Evolutionary conservation across 1,140 invertebrate genomes (phyloP).

Genomic region (Drosophila lacertosa): DNA sequence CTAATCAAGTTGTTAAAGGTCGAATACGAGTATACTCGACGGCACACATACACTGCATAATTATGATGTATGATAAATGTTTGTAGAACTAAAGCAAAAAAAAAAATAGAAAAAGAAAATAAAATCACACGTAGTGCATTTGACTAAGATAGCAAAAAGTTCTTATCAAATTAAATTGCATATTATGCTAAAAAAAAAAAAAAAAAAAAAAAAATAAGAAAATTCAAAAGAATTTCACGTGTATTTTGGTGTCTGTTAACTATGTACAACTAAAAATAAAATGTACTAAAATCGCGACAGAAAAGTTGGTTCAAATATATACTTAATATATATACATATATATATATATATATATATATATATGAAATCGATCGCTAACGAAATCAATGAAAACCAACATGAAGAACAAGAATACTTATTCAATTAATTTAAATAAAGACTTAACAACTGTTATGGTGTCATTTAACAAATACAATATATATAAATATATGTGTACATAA

Average conservation of each 20-base stretch:
- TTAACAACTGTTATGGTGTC: slow-evolving; percentile 77
- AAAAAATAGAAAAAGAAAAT: slow-evolving; percentile 23
- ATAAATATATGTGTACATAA: no score
- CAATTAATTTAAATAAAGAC: slow-evolving; percentile 80
- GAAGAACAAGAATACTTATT: slow-evolving; percentile 53
- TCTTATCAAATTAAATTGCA: slow-evolving; percentile 50
- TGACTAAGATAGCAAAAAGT: slow-evolving; percentile 20
- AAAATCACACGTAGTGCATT: slow-evolving; percentile 16
- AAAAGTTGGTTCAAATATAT: background rate
- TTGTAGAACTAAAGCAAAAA: slow-evolving; percentile 43
- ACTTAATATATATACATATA: no score
- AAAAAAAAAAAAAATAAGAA: slow-evolving; percentile 8
- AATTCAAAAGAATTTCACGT: slow-evolving; percentile 50
- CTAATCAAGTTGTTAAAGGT: slow-evolving; percentile 54
- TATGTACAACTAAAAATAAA: slow-evolving; percentile 42
- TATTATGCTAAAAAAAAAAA: slow-evolving; percentile 30
- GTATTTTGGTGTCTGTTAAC: slow-evolving; percentile 66
- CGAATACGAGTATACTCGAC: slow-evolving; percentile 43
- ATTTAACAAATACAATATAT: background rate
- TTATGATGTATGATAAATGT: slow-evolving; percentile 43
- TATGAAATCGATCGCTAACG: slow-evolving; percentile 10
- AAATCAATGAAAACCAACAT: slow-evolving; percentile 26
- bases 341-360: background rate
- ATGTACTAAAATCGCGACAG: slow-evolving; percentile 6
- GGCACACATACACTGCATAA: slow-evolving; percentile 8